Evolutionary conservation across 1,140 invertebrate genomes (phyloP).

Genomic region (Vanessa tameamea): DNA sequence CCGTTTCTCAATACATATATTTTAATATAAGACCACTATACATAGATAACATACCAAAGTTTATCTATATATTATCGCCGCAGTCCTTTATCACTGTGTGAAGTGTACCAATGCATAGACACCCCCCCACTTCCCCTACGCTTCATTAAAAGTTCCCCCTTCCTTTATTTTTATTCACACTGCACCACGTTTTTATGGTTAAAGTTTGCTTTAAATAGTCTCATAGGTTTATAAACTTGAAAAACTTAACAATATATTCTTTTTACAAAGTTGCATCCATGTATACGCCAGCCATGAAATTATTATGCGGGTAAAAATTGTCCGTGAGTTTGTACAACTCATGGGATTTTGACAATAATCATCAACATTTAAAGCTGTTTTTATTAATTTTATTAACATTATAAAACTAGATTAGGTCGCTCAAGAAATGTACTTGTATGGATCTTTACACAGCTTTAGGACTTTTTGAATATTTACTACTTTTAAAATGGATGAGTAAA

Average conservation of each 20-base stretch:
- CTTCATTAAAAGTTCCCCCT: slow-evolving; percentile 30
- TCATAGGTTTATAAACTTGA: slow-evolving; percentile 17
- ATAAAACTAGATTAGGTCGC: too few species aligned
- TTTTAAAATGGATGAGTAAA: too few species aligned
- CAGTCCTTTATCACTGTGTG: neutral
- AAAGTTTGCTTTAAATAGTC: slow-evolving; percentile 24
- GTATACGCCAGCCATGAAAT: neutral
- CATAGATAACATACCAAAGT: neutral
- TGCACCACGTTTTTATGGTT: slow-evolving; percentile 9
- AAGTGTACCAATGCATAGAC: slow-evolving; percentile 5
- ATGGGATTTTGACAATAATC: too few species aligned
- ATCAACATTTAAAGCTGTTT: too few species aligned
- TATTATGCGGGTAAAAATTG: neutral
- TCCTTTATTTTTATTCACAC: slow-evolving; percentile 30
- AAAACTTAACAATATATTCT: slow-evolving; percentile 20
- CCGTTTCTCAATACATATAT: neutral
- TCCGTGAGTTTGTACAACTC: too few species aligned
- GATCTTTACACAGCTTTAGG: too few species aligned
- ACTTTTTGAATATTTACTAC: too few species aligned
- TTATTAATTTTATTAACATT: too few species aligned
- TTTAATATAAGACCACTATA: neutral
- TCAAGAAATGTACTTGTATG: too few species aligned
- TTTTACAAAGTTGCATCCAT: slow-evolving; percentile 3
- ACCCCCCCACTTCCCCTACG: neutral
- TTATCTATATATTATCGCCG: neutral